Evolutionary conservation across 2,888 invertebrate species (phyloP).

Genomic region (Cordilura impudica): DNA sequence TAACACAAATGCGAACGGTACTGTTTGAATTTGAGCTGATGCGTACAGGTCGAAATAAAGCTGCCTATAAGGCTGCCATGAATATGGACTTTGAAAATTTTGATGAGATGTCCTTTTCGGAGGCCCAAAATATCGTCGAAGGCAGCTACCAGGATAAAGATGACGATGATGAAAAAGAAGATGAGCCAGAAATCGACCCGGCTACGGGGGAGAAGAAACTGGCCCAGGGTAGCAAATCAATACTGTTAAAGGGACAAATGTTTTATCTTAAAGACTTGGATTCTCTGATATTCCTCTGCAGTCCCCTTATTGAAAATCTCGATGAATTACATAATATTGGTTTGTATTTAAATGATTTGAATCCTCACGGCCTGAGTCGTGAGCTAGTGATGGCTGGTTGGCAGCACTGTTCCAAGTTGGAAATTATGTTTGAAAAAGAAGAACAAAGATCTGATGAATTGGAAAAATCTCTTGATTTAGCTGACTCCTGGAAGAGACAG

Average conservation of each 20-base stretch:
- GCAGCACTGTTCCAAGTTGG: constrained; percentile 89
- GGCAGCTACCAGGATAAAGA: constrained; percentile 46
- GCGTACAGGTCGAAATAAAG: constrained; percentile 79
- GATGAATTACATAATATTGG: constrained; percentile 90
- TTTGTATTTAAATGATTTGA: constrained; percentile 89
- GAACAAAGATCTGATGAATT: constrained; percentile 88
- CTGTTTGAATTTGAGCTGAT: constrained; percentile 91
- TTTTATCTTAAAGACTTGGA: constrained; percentile 88
- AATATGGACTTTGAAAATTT: constrained; percentile 72
- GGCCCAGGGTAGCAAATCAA: constrained; percentile 79
- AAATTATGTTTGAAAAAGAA: constrained; percentile 89
- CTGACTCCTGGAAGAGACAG: constrained; percentile 91
- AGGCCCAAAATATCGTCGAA: constrained; percentile 62
- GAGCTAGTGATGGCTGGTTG: constrained; percentile 91
- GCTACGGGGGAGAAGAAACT: constrained; percentile 68
- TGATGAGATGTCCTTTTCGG: constrained; percentile 70
- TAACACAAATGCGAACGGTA: constrained; percentile 88
- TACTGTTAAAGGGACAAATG: constrained; percentile 92
- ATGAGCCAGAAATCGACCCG: constrained; percentile 67
- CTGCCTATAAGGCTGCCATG: constrained; percentile 69
- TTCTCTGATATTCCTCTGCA: constrained; percentile 90
- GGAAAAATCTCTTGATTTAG: constrained; percentile 86
- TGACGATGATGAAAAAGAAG: constrained; percentile 34
- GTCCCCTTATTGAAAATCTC: constrained; percentile 91
- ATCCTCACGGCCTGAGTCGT: constrained; percentile 89